Base-by-base conservation (phyloP, 2,888 invertebrate species). In the Tribolium freemani region DNA sequence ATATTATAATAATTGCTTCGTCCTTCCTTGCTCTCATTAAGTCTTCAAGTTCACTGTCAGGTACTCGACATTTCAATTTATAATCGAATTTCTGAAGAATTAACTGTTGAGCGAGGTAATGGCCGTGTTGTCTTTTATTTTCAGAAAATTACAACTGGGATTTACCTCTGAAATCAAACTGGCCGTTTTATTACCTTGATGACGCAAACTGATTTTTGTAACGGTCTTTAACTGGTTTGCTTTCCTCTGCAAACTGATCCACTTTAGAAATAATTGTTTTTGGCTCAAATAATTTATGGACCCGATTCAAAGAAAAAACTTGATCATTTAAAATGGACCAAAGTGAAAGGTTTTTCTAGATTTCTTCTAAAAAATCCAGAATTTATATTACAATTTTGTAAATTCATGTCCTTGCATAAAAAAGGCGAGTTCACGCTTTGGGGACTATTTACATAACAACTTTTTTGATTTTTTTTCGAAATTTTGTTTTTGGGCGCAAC, bases 21-120 rank as follows among this genome's bases (percentile, higher is more conserved):
- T 64, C 64, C 64, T 64, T 64, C 53, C 10, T 64, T 54, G n/a
- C 20, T 11, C 51, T 45, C 21, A 44, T 64, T 64, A 64, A 38
- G 11, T 31, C 64, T 20, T 64, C 64, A 64, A 64, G 64, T 64
- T 64, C 64, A 64, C 11, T 64, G 64, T 64, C 64, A 64, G 53
- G 64, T 64, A 54, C 54, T 13, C 11, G 53, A 64, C 64, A 45
- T 44, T 53, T 64, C 53, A 61, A 48, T n/a, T n/a, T n/a, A n/a
- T 9, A 38, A 54, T 54, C 4, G 10, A 61, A 20, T 60, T 57
- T n/a, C 3, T 31, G 31, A 54, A 64, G 44, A 64, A 20, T 45
- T 6, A 38, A 26, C 30, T 21, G 60, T 60, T 60, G 60, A 13
- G 16, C 57, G 38, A 58, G 60, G 60, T 60, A 60, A 60, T 60